Evolutionary conservation across 2,113 vertebrate species (phyloP), one percentile per base, ranked within the genome.

Genomic region (Cochlearius cochlearius): DNA sequence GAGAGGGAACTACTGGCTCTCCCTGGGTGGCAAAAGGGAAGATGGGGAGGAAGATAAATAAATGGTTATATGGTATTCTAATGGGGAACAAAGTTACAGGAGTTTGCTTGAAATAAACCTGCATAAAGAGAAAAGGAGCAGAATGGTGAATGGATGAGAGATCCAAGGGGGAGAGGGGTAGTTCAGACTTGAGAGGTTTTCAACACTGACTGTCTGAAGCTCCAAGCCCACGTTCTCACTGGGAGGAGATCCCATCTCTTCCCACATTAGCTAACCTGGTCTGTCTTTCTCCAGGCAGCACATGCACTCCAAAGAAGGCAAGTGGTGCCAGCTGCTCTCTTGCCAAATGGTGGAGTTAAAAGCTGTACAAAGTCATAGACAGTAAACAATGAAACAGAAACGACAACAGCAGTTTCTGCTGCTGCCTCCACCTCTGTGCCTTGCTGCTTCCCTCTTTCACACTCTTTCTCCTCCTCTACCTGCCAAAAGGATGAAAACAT

Each of bases 301-400:
- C 74, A 69, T 22, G 16, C 49, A 85, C 81, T 94, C 89, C 77
- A 68, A 81, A 92, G 91, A 39, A 75, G 91, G 71, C 91, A 77
- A 91, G 84, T 36, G 58, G 62, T 95, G 97, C 92, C 94, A 95
- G 84, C 92, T 95, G 94, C 81, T 95, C 67, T 79, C 74, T 89
- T 97, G 96, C 97, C 96, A 96, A 96, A 90, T 50, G 9, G 81
- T 55, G 58, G 62, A 97, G 96, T 97, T 96, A 95, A 96, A 97
- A 96, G 96, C 95, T 91, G 84, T 91, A 94, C 69, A 90, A 94
- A 96, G 87, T 94, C 93, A 94, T 30, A 91, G 91, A 91, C 74
- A 82, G 92, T 83, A 95, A 96, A 95, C 95, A 95, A 82, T 83
- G 89, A 94, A 95, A 96, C 77, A 96, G 92, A 95, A 96, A 91